Base-by-base conservation (phyloP, 2,113 vertebrate genomes). In the Ochotona curzoniae region DNA sequence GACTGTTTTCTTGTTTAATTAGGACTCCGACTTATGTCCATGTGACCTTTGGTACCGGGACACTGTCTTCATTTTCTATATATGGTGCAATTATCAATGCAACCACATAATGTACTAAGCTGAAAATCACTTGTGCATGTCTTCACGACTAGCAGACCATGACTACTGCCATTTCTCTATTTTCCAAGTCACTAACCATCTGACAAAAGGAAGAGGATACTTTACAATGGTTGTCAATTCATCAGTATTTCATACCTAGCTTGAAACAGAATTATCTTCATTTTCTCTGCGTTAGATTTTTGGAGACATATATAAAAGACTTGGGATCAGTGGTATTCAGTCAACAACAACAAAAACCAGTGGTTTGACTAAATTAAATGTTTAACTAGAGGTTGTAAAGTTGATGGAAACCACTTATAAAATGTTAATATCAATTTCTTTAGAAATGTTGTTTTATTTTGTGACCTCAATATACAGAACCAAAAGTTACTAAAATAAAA, bases 401-500 rank as follows among this genome's bases (percentile, higher is more conserved):
- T 8, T 66, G 73, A 61, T 47, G 28, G 0, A 87, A 75, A 49
- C 7, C 4, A 66, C 87, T 54, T 73, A 78, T 89, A 76, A 95
- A 67, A 87, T 71, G 67, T 35, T 76, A 87, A 8, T 54, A 11
- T 47, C n/a, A 21, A 82, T 75, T 91, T 76, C 54, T 84, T 88
- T 90, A 80, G 63, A 21, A 84, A 92, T 75, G 28, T 1, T 92
- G 28, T 67, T 76, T 38, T 81, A 4, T 80, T 75, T 89, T 25
- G 64, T 84, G 28, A 66, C 4, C 12, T 70, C 44, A 74, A 47
- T 11, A 57, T 18, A 67, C 51, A 87, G 18, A 95, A 86, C 64
- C 96, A 81, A 23, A 94, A 81, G 76, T 70, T 7, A 71, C 78
- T 70, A 64, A 83, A 84, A 83, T 15, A 61, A 67, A 94, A 91